Conservation (phyloP, 2,113 vertebrate species). For the Prochilodus magdalenae region DNA sequence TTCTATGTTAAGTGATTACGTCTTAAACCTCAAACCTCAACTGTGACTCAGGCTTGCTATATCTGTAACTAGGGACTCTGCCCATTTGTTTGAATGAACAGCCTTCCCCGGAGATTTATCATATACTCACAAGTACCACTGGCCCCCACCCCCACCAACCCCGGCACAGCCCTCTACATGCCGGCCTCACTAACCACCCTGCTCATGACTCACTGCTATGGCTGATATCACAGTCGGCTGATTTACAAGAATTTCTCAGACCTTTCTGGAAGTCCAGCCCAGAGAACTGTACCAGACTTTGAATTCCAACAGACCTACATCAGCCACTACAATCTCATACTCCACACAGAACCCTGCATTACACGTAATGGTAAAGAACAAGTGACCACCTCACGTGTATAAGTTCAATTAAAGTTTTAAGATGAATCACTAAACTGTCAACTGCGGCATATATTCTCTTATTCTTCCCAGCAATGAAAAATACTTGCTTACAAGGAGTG, state of each 20-base stretch:
- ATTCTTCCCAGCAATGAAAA: no score
- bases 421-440: no score
- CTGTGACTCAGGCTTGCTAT: slow-evolving; percentile 31
- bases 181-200: not conserved
- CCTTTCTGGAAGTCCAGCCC: not conserved
- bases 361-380: no score
- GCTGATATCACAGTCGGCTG: not conserved
- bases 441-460: no score
- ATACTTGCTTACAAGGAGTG: no score
- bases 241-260: not conserved
- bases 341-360: no score
- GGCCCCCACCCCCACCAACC: slow-evolving; percentile 10
- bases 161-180: not conserved
- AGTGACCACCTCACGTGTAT: no score
- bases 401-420: no score
- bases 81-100: slow-evolving; percentile 8
- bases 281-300: not conserved
- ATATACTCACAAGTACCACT: slow-evolving; percentile 1
- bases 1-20: not conserved
- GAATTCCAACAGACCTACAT: not conserved
- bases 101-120: slow-evolving; percentile 26
- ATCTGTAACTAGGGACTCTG: not conserved
- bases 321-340: no score
- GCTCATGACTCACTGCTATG: slow-evolving; percentile 1
- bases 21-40: slow-evolving; percentile 11